A percentile compares a stretch with the other conserved stretches of the same genome.
Evolutionary conservation across 2,797 vertebrate species (phyloP).

Genomic region (Scomberomorus guttatus): DNA sequence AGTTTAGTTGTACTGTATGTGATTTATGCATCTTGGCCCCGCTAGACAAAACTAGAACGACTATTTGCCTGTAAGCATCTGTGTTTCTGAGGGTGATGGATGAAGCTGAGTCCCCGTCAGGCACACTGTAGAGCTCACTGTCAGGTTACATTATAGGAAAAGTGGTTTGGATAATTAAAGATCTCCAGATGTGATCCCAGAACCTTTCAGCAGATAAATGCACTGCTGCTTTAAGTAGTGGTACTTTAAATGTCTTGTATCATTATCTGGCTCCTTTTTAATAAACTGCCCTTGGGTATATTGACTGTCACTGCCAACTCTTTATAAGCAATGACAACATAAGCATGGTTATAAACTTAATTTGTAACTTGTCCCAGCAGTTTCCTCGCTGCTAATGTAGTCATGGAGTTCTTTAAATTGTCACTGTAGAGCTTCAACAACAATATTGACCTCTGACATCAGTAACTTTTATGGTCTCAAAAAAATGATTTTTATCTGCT

Average conservation of each 20-base stretch:
- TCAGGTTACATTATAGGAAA: conserved; percentile 41
- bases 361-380: conserved; percentile 6
- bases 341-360: conserved; percentile 21
- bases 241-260: conserved; percentile 25
- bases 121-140: conserved; percentile 43
- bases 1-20: conserved; percentile 24
- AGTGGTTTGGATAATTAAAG: conserved; percentile 59
- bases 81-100: conserved; percentile 60
- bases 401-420: not conserved
- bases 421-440: conserved; percentile 23
- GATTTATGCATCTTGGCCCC: conserved; percentile 34
- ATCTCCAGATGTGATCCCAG: conserved; percentile 45
- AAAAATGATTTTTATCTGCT: not conserved
- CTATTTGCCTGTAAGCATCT: conserved; percentile 35
- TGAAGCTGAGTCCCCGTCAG: conserved; percentile 25
- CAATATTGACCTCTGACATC: conserved; percentile 17
- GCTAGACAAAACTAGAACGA: conserved; percentile 30
- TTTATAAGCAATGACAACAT: conserved; percentile 47
- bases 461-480: conserved; percentile 2
- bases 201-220: conserved; percentile 54
- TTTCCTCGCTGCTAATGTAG: conserved; percentile 14
- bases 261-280: no score
- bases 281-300: conserved; percentile 37
- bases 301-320: conserved; percentile 15
- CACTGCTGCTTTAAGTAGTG: conserved; percentile 21